Base-by-base conservation (phyloP, 1,140 invertebrate species). In the Anastatus disparis region DNA sequence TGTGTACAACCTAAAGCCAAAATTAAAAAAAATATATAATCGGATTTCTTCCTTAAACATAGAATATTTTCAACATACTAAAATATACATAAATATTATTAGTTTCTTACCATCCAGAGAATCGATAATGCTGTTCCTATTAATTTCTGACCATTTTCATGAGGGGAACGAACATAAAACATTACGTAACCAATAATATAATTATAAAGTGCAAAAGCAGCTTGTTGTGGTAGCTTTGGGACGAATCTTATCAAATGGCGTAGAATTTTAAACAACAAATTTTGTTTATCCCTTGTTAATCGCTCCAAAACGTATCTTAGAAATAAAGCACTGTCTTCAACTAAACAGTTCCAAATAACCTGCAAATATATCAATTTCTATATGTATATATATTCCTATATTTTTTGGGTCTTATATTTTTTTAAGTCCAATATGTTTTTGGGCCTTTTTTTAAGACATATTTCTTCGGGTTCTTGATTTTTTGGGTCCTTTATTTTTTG, bases 151-250 rank as follows among this genome's bases (percentile, higher is more conserved):
- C 95, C 95, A 35, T 95, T 93, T 80, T 99, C 97, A 78, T 97
- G 95, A 0, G 97, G 95, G 10, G 95, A 93, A 61, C 98, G 86
- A 0, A 99, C 97, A 81, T 99, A 99, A 86, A 98, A 99, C 97
- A 99, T 99, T 1, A 99, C 94, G 80, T 98, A 99, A 17, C 98
- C 98, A 78, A 99, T 98, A 71, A 99, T 93, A 76, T 99, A 99
- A 88, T 99, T 99, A 83, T 99, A 98, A 0, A 99, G 84, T n/a
- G 96, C 94, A 85, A 98, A 99, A 1, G 98, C 98, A 7, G 97
- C 97, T 85, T 99, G 97, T 73, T 98, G 95, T 0, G 98, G 98
- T 38, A 99, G 83, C 66, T 95, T 91, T 3, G 95, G 94, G 65
- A 99, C 93, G 82, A 97, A 97, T 66, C 97, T 89, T 20, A 99